Conservation (phyloP, 2,888 invertebrate species). For the Pseudococcus jackbeardsleyi region DNA sequence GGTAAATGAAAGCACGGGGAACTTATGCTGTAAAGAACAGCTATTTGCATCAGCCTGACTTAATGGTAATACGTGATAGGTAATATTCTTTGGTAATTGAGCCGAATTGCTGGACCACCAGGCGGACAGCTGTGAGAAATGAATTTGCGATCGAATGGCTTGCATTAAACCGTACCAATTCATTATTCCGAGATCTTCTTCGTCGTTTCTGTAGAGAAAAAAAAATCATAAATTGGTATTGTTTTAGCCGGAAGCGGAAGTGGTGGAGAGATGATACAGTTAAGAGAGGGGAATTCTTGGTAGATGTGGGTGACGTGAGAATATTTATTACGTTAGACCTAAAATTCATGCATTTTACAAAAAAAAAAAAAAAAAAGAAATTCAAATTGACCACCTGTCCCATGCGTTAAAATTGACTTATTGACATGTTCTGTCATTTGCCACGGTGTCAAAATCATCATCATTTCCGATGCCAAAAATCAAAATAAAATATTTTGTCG, state of each 20-base stretch:
- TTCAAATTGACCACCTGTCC: too few species aligned
- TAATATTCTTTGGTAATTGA: slow-evolving; percentile 64
- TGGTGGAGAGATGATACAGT: not conserved
- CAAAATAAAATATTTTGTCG: too few species aligned
- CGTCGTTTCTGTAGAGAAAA: slow-evolving; percentile 70
- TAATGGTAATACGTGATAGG: slow-evolving; percentile 62
- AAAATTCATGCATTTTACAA: too few species aligned
- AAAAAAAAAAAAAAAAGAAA: too few species aligned
- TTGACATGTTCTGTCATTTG: too few species aligned
- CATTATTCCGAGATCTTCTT: slow-evolving; percentile 71
- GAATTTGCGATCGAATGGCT: slow-evolving; percentile 93
- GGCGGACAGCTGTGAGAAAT: slow-evolving; percentile 96
- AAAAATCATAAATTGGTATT: not conserved
- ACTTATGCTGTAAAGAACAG: slow-evolving; percentile 60
- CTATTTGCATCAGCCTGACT: slow-evolving; percentile 55
- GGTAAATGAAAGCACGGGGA: slow-evolving; percentile 62
- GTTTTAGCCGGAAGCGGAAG: not conserved
- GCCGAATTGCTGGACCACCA: slow-evolving; percentile 78
- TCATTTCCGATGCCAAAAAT: too few species aligned
- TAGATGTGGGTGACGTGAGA: not conserved
- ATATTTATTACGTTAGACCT: not conserved
- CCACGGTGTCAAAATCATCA: too few species aligned
- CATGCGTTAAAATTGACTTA: too few species aligned
- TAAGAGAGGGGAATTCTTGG: not conserved
- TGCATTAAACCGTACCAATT: slow-evolving; percentile 83